These are phyloP conservation scores for Hofmannophila pseudospretella DNA, from an alignment of 2,888 invertebrate genomes.

Conservation along the genomic window DNA sequence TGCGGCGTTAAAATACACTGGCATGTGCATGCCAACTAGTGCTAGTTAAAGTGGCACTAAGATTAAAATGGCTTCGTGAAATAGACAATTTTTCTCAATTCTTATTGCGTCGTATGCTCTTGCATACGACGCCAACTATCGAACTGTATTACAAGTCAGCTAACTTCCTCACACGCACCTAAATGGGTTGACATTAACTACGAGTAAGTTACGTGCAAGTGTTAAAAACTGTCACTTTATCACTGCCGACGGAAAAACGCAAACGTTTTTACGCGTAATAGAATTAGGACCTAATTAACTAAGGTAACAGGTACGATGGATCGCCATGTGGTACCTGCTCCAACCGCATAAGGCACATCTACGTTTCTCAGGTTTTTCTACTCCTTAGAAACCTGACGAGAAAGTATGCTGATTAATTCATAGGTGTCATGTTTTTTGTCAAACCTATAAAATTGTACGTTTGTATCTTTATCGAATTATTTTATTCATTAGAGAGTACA, in stretches of 20 bases:
- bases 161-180: no score
- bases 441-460: background rate
- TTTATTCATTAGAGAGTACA: no score
- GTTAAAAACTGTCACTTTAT: constrained; percentile 10
- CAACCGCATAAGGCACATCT: constrained; percentile 6
- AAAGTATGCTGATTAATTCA: constrained; percentile 9
- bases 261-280: constrained; percentile 9
- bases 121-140: no score
- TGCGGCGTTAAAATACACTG: no score
- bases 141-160: background rate
- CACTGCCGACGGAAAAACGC: constrained; percentile 6
- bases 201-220: background rate
- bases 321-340: constrained; percentile 4
- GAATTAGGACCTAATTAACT: constrained; percentile 13
- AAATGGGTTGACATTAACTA: constrained; percentile 2
- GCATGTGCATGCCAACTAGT: no score
- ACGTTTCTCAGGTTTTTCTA: constrained; percentile 4
- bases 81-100: no score
- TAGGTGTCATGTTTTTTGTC: background rate
- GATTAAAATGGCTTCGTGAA: no score
- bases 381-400: constrained; percentile 8
- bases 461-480: no score
- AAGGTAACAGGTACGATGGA: background rate
- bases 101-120: no score
- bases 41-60: no score